A percentile compares a stretch with the other conserved stretches of the same genome.
Conservation (phyloP, 1,140 invertebrate genomes). For the Magallana gigas region DNA sequence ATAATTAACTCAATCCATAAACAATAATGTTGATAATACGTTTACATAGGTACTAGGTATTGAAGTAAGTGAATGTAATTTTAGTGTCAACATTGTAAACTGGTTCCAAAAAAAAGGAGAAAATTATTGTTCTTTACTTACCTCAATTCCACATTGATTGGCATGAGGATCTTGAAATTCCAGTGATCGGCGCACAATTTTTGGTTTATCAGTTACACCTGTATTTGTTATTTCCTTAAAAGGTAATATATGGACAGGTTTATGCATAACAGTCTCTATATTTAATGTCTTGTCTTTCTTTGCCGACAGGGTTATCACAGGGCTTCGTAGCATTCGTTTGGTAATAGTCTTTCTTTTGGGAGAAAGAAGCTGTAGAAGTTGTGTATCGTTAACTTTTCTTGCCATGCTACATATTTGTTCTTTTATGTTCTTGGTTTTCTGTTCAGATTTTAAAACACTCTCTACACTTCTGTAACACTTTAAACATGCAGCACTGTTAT, state of each 20-base stretch:
- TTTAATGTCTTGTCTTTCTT: neutral
- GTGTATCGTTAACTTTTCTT: neutral
- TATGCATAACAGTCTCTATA: neutral
- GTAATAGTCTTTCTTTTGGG: neutral
- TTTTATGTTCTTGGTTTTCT: conserved; percentile 6
- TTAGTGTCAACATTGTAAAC: neutral
- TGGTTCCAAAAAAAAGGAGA: conserved; percentile 5
- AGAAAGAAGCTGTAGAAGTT: neutral
- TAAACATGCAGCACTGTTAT: conserved; percentile 14
- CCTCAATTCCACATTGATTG: neutral
- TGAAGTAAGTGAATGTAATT: neutral
- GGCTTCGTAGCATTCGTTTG: conserved; percentile 8
- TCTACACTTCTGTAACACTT: conserved; percentile 16
- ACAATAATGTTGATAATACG: neutral
- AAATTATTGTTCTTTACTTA: neutral
- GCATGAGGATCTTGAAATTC: neutral
- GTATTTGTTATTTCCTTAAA: neutral
- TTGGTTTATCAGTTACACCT: neutral
- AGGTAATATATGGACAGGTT: neutral
- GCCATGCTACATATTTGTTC: neutral
- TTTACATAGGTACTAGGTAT: neutral
- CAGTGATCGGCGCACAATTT: neutral
- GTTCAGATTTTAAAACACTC: neutral
- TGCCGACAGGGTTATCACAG: neutral
- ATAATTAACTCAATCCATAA: neutral